Evolutionary conservation across 2,888 invertebrate species (phyloP).

Genomic region (Eristalis tenax): DNA sequence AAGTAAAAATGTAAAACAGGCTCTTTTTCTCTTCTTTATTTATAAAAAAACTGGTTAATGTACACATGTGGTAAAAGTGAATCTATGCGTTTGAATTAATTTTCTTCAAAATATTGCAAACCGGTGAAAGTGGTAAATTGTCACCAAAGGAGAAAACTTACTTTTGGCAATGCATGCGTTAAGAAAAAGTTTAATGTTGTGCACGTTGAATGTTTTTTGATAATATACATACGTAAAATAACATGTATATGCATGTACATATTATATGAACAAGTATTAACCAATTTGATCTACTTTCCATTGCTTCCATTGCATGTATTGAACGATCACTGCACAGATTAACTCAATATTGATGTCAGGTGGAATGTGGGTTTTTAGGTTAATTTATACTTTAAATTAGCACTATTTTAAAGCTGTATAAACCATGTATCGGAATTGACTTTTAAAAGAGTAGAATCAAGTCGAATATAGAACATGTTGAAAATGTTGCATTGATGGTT

Average conservation of each 20-base stretch:
- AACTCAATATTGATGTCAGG: background rate
- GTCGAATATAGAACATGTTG: too few species aligned
- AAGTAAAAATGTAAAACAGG: slow-evolving; percentile 3
- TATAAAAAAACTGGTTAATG: slow-evolving; percentile 21
- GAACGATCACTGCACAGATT: too few species aligned
- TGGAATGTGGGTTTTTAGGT: background rate
- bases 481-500: too few species aligned
- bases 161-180: slow-evolving; percentile 5
- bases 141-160: slow-evolving; percentile 8
- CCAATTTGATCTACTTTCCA: background rate
- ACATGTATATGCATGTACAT: background rate
- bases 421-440: background rate
- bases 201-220: background rate
- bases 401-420: background rate
- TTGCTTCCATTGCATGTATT: background rate
- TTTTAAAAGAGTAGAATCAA: too few species aligned
- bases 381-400: background rate
- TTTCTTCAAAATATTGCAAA: slow-evolving; percentile 47
- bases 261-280: background rate
- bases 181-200: background rate
- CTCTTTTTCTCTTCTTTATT: slow-evolving; percentile 34
- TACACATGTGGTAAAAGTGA: slow-evolving; percentile 37
- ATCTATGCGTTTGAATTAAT: slow-evolving; percentile 29
- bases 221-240: background rate
- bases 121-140: slow-evolving; percentile 55